These are phyloP conservation scores for Pseudolycoriella hygida DNA, from an alignment of 2,888 invertebrate genomes.

Conservation along the genomic window DNA sequence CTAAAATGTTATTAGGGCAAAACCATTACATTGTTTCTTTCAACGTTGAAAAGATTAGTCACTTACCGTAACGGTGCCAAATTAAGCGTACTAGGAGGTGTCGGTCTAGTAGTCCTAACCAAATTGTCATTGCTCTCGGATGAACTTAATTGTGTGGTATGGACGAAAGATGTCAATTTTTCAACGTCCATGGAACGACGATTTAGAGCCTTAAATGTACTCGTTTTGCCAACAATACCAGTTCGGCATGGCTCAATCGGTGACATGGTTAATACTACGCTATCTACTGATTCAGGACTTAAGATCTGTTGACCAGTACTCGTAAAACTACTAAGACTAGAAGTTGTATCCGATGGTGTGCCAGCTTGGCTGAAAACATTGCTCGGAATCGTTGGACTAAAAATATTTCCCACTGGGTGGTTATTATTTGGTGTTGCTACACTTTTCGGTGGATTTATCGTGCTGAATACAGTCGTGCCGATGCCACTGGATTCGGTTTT, in stretches of 20 bases:
- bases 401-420: constrained; percentile 11
- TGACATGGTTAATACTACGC: constrained; percentile 60
- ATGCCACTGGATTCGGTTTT: constrained; percentile 29
- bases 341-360: constrained; percentile 47
- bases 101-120: constrained; percentile 51
- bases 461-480: constrained; percentile 27
- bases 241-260: constrained; percentile 32
- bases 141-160: constrained; percentile 8
- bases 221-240: constrained; percentile 15
- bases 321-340: constrained; percentile 58
- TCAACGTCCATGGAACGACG: constrained; percentile 5
- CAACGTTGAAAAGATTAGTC: too few species aligned
- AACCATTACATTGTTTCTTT: not conserved
- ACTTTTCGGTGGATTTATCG: constrained; percentile 11
- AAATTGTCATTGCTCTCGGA: constrained; percentile 30
- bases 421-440: constrained; percentile 5
- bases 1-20: constrained; percentile 21
- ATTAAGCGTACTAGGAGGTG: constrained; percentile 69
- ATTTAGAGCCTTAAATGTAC: constrained; percentile 10
- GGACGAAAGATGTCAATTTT: constrained; percentile 24
- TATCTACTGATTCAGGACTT: constrained; percentile 39
- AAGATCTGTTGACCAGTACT: constrained; percentile 34
- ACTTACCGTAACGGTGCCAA: constrained; percentile 26
- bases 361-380: constrained; percentile 23
- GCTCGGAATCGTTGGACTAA: constrained; percentile 21